Conservation (phyloP, 2,113 vertebrate species). For the Rafetus swinhoei region DNA sequence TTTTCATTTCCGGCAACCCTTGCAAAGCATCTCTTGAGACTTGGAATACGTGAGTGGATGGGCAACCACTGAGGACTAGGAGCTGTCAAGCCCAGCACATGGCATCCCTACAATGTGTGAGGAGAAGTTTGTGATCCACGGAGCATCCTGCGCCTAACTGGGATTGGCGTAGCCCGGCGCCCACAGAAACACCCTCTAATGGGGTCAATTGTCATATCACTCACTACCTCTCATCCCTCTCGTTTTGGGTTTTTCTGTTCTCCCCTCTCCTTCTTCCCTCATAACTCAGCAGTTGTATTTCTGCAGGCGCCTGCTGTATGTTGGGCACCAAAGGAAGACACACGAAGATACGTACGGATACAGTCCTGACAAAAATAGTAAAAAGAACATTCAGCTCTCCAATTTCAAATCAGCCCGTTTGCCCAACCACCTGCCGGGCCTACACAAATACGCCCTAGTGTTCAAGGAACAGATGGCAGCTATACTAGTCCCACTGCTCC, state of each 20-base stretch:
- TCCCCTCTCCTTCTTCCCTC: background rate
- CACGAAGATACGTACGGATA: background rate
- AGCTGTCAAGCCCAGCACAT: background rate
- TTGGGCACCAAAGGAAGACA: background rate
- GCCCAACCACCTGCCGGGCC: background rate
- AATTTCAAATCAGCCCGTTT: background rate
- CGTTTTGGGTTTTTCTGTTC: background rate
- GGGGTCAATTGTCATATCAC: no score
- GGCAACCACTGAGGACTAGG: background rate
- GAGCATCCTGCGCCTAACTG: background rate
- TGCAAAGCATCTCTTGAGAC: background rate
- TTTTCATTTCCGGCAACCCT: background rate
- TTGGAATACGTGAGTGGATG: background rate
- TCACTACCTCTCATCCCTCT: background rate
- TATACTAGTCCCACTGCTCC: background rate
- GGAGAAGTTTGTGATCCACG: background rate
- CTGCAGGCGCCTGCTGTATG: background rate
- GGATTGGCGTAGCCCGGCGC: background rate
- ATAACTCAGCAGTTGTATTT: background rate
- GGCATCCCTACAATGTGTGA: background rate
- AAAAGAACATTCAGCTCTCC: background rate
- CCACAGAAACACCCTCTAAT: background rate
- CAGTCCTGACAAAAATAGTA: background rate
- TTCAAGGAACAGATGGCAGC: slow-evolving; percentile 42
- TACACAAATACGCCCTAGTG: background rate